These are phyloP conservation scores for Prunella strophiata DNA, from an alignment of 2,797 vertebrate genomes.

Conservation along the genomic window DNA sequence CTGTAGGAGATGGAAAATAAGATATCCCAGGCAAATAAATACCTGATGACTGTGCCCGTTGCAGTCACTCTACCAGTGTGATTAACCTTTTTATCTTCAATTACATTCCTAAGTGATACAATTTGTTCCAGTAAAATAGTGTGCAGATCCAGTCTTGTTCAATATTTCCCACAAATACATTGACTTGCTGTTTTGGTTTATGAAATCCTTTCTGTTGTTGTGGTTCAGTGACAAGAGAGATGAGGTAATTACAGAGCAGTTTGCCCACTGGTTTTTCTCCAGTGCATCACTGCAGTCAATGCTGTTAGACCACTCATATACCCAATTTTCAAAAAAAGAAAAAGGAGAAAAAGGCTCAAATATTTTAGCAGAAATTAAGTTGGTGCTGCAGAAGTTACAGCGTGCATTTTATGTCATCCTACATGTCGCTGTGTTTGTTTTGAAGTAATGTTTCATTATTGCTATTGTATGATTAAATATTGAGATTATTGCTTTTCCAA, in stretches of 20 bases:
- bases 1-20: not conserved
- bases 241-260: not conserved
- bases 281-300: not conserved
- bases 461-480: constrained; percentile 82
- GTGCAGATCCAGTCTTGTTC: constrained; percentile 41
- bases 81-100: constrained; percentile 51
- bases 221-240: constrained; percentile 26
- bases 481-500: constrained; percentile 83
- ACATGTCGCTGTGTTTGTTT: constrained; percentile 74
- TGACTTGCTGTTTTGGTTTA: not conserved
- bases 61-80: not conserved
- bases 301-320: not conserved
- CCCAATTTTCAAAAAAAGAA: not conserved
- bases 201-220: not conserved
- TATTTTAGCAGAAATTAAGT: not conserved
- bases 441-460: constrained; percentile 77
- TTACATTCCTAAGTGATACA: constrained; percentile 17
- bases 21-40: not conserved
- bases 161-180: constrained; percentile 8
- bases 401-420: constrained; percentile 54
- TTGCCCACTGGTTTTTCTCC: not conserved
- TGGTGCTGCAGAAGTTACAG: constrained; percentile 48
- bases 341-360: not conserved
- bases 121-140: constrained; percentile 42
- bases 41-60: not conserved